Evolutionary conservation across 2,797 vertebrate species (phyloP).

Genomic region (Mormyrops boulengeri): DNA sequence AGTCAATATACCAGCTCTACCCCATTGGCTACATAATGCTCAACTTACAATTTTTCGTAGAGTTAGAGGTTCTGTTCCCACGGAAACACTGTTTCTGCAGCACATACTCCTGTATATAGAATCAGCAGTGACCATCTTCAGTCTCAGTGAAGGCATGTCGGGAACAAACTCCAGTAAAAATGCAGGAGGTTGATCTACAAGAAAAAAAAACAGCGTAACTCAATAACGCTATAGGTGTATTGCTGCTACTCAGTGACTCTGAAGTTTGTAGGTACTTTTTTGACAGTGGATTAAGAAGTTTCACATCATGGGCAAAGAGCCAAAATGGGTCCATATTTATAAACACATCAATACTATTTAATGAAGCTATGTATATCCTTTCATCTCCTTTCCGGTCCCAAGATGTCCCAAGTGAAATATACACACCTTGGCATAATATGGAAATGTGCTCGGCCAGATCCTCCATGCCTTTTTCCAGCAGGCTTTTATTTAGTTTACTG

Average conservation of each 20-base stretch:
- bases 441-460: conserved; percentile 74
- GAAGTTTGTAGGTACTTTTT: background rate
- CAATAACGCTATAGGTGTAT: too few relatives aligned
- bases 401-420: background rate
- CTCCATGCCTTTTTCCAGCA: conserved; percentile 67
- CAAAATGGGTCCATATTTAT: background rate
- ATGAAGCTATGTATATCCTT: background rate
- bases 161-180: conserved; percentile 67
- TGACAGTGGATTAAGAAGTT: background rate
- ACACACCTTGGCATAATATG: conserved; percentile 73
- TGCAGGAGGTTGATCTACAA: conserved; percentile 62
- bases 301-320: background rate
- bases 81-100: conserved; percentile 54
- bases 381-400: background rate
- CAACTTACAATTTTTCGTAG: conserved; percentile 78
- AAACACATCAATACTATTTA: background rate
- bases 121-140: conserved; percentile 79
- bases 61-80: conserved; percentile 66
- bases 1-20: background rate
- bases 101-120: conserved; percentile 77
- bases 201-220: background rate
- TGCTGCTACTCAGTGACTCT: background rate
- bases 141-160: conserved; percentile 69
- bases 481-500: conserved; percentile 67
- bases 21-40: background rate